These are phyloP conservation scores for Microcebus ravelobensis DNA, from an alignment of 2,113 vertebrate genomes.

Conservation along the genomic window DNA sequence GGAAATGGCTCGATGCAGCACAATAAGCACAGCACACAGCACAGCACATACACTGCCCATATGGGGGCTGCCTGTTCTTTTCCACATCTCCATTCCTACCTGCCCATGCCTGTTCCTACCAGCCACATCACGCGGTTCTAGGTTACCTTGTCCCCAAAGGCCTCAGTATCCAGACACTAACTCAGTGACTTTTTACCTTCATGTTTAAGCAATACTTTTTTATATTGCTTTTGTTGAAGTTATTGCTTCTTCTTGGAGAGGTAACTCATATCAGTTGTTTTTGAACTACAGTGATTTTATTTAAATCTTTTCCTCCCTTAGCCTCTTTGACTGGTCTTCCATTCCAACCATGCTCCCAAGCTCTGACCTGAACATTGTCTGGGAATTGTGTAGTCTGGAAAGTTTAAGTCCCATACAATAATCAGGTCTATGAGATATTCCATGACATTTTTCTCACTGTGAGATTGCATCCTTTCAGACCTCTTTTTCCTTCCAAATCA, in stretches of 20 bases:
- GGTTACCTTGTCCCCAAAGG: neutral
- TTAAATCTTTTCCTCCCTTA: neutral
- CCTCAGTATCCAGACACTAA: neutral
- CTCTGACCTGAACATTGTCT: neutral
- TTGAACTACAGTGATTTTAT: neutral
- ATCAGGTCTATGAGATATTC: neutral
- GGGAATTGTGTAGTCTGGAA: neutral
- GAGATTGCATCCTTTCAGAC: neutral
- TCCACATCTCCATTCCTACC: neutral
- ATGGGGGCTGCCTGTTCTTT: neutral
- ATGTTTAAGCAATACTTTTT: neutral
- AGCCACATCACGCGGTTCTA: neutral
- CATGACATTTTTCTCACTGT: neutral
- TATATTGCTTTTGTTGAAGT: neutral
- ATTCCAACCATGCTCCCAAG: neutral
- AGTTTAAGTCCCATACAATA: neutral
- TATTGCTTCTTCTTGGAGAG: neutral
- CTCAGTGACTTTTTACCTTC: neutral
- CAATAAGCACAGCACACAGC: neutral
- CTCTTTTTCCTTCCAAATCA: neutral
- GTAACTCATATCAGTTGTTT: neutral
- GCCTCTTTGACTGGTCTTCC: neutral
- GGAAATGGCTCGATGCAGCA: neutral
- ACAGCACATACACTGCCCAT: accelerated
- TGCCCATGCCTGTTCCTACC: neutral